Percentiles rank a stretch among this genome's conserved stretches.
phyloP scores from a whole-genome alignment of 2,797 vertebrate species.

The Emydoidea blandingii region DNA sequence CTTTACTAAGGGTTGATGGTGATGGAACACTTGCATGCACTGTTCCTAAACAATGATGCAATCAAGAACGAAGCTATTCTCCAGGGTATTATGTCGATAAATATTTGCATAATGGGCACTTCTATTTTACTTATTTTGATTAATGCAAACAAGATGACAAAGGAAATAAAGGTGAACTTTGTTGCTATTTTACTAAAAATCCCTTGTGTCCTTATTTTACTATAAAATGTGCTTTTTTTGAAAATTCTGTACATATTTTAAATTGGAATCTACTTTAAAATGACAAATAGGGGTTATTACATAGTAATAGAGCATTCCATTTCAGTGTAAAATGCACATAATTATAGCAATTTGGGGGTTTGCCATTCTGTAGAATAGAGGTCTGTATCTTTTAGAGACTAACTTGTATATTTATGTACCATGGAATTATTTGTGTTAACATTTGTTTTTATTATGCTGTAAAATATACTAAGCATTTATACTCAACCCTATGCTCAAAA shows the following conservation, averaged over 20 bases:
- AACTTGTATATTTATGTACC: conserved; percentile 37
- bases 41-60: conserved; percentile 72
- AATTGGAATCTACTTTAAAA: conserved; percentile 65
- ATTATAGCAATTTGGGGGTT: conserved; percentile 74
- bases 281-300: conserved; percentile 72
- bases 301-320: conserved; percentile 47
- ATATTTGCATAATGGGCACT: conserved; percentile 48
- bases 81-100: conserved; percentile 42
- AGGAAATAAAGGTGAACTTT: conserved; percentile 31
- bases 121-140: conserved; percentile 53
- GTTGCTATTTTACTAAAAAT: conserved; percentile 34
- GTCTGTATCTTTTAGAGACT: conserved; percentile 34
- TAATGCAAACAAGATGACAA: conserved; percentile 55
- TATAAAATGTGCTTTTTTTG: background rate
- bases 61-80: conserved; percentile 29
- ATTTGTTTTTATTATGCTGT: background rate
- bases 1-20: conserved; percentile 30
- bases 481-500: background rate
- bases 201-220: conserved; percentile 24
- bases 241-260: conserved; percentile 38
- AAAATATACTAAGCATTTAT: background rate
- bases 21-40: conserved; percentile 52
- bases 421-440: background rate
- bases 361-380: conserved; percentile 46
- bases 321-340: conserved; percentile 64